Evolutionary conservation across 2,113 vertebrate species (phyloP), one percentile per base, ranked within the genome.

Genomic region (Acrocephalus kingi): DNA sequence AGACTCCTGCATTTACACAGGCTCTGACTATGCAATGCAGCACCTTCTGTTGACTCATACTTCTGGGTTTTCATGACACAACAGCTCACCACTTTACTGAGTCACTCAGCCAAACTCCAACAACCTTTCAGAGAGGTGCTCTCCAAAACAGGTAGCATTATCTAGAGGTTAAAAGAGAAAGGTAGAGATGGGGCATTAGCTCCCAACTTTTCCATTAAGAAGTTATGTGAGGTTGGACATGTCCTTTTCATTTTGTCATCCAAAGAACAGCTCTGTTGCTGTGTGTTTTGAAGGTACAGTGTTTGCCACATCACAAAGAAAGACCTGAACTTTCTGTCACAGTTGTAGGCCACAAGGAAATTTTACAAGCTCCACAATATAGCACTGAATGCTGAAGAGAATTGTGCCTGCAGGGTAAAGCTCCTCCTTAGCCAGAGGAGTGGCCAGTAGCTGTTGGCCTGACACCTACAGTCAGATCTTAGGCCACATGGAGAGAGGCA

Each of bases 281-380:
- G 30, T 30, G 41, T 55, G 9, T 33, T 77, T 74, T 20, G 56
- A 58, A 83, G 24, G 18, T 20, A 16, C 17, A 27, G 28, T 12
- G n/a, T 74, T 49, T 81, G 30, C 31, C 23, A 39, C 1, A 0
- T 54, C 45, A 30, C 46, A 63, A 30, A 83, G 25, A 31, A 11
- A 43, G 51, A 45, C 30, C 43, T 78, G 37, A 91, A 30, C 28
- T 51, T 66, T 43, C 7, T 39, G 37, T 59, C 25, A 51, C 68
- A 13, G 52, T 11, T 66, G 7, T 59, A 66, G 28, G 28, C 19
- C 56, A 35, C 27, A 43, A 33, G 37, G 22, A 75, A 78, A 33
- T 5, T 62, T 59, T 39, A 33, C 54, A 35, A 1, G 11, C 12
- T n/a, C 23, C 55, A 31, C 1, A 0, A 3, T 22, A 15, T 2